Base-by-base conservation (phyloP, 2,888 invertebrate genomes). In the Dendrolimus houi region DNA sequence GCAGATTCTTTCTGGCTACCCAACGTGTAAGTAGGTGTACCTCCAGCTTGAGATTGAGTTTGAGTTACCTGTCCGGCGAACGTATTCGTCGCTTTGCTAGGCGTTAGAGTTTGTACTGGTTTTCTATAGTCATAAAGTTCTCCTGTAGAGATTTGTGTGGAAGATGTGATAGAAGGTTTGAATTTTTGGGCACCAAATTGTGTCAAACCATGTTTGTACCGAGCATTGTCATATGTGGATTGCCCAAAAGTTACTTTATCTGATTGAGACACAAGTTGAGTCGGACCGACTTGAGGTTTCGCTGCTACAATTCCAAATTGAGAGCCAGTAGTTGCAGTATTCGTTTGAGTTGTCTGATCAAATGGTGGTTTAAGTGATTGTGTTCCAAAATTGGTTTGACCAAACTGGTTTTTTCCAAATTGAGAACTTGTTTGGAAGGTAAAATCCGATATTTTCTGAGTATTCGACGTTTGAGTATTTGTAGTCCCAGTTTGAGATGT, bases 131-230 rank as follows among this genome's bases (percentile, higher is more conserved):
- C 47, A 47, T 47, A 47, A 9, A 47, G 47, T 12, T 47, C 47
- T 6, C 47, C 47, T 10, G 47, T 12, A 12, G 12, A 47, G 2
- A 10, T 9, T 47, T 47, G 47, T 47, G 47, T 47, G 9, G 9
- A 12, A 12, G 56, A 57, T 41, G 59, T 53, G 53, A 56, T 60
- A 13, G 59, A 64, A 17, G 66, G 63, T 54, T 62, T 61, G 14
- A 64, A 60, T 47, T 65, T 58, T 58, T 68, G 64, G 41, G 64
- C 58, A 29, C 64, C 65, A 47, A 70, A 67, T 13, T 71, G 69
- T 12, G 67, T 58, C 1, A 17, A 41, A 10, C 41, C 54, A 47
- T 8, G 12, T 41, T 53, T 56, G 8, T 52, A 42, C 29, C 55
- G 53, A n/a, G 41, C 7, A 7, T 14, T 52, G 12, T 10, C 47